phyloP scores from a whole-genome alignment of 2,113 vertebrate genomes.

The Abramis brama region DNA sequence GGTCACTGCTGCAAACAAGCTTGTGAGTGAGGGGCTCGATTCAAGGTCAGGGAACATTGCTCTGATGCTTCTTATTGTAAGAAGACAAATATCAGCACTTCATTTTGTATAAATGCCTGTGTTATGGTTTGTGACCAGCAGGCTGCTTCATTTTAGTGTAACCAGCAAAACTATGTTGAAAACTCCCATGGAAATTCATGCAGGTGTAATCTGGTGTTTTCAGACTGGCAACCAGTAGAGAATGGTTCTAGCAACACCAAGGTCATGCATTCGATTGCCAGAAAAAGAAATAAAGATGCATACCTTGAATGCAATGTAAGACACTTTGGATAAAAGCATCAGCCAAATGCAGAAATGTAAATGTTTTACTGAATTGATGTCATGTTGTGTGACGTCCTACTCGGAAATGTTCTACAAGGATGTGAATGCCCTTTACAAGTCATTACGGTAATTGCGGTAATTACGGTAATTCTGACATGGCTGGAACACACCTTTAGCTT shows the following conservation, averaged over 20 bases:
- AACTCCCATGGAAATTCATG: neutral
- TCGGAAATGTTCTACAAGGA: no score
- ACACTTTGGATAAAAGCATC: neutral
- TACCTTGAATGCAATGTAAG: neutral
- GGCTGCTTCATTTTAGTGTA: neutral
- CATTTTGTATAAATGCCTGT: neutral
- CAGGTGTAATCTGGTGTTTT: neutral
- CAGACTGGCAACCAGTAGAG: no score
- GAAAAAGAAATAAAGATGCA: neutral
- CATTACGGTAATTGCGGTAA: no score
- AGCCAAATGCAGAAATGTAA: neutral
- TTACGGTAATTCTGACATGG: no score
- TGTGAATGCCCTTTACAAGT: no score
- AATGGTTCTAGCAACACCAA: neutral
- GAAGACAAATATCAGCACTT: neutral
- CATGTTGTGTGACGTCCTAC: no score
- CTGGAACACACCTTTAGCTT: no score
- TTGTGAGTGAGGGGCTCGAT: conserved; percentile 22
- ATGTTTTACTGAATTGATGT: no score
- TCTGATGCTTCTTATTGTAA: neutral
- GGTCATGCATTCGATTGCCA: neutral
- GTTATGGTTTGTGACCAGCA: neutral
- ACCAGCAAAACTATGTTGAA: neutral
- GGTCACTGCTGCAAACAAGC: conserved; percentile 34
- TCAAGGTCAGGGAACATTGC: conserved; percentile 2